phyloP scores from a whole-genome alignment of 2,113 vertebrate species.

The Opisthocomus hoazin region DNA sequence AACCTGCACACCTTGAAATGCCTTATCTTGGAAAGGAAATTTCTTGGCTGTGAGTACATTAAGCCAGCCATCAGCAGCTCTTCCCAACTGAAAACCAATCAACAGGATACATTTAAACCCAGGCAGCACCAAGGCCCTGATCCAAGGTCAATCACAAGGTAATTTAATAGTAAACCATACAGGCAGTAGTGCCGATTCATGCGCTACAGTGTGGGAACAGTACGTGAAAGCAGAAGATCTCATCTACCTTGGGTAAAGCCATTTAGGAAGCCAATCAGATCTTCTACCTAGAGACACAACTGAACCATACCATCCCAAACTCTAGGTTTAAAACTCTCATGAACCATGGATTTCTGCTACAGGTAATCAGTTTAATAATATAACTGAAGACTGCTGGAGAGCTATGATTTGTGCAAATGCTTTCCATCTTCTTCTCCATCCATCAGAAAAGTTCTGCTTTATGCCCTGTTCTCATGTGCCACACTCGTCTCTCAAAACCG shows the following conservation, averaged over 20 bases:
- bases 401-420: neutral
- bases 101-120: neutral
- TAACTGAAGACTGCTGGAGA: neutral
- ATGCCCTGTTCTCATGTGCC: neutral
- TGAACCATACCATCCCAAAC: neutral
- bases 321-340: neutral
- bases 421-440: neutral
- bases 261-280: neutral
- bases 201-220: neutral
- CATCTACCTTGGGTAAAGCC: neutral
- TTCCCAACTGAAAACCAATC: neutral
- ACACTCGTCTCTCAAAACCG: neutral
- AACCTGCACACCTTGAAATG: neutral
- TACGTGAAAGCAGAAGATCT: neutral
- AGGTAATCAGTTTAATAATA: neutral
- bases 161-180: neutral
- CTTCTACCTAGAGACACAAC: neutral
- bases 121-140: neutral
- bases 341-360: neutral
- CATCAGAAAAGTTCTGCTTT: neutral
- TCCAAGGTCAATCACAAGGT: neutral
- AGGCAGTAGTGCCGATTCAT: neutral
- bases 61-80: neutral
- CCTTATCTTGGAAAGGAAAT: neutral
- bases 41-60: neutral